Evolutionary conservation across 2,797 vertebrate species (phyloP).

Genomic region (Chelonia mydas): DNA sequence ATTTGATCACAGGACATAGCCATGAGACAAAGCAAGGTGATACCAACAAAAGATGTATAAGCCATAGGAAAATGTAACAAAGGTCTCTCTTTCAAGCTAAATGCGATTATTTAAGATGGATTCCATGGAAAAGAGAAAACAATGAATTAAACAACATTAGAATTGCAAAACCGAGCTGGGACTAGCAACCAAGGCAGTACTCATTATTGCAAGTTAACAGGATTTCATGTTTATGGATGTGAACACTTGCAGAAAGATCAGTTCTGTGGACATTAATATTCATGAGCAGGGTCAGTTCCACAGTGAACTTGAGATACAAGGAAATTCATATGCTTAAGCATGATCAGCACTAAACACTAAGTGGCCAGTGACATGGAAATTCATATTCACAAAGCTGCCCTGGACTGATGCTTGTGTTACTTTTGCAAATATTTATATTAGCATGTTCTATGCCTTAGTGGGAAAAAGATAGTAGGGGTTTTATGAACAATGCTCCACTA

Average conservation of each 20-base stretch:
- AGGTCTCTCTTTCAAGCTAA: neutral
- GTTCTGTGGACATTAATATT: slow-evolving; percentile 67
- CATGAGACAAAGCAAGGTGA: neutral
- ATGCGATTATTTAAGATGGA: neutral
- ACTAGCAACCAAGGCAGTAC: slow-evolving; percentile 20
- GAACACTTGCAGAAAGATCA: slow-evolving; percentile 62
- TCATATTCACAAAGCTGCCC: slow-evolving; percentile 49
- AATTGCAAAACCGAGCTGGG: slow-evolving; percentile 16
- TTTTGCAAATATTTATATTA: slow-evolving; percentile 42
- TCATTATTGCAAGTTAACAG: slow-evolving; percentile 56
- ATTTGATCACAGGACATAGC: neutral
- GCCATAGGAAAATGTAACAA: neutral
- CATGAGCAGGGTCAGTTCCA: slow-evolving; percentile 56
- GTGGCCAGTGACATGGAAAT: slow-evolving; percentile 53
- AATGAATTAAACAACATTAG: slow-evolving; percentile 30
- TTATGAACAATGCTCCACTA: slow-evolving; percentile 17
- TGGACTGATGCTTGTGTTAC: slow-evolving; percentile 9
- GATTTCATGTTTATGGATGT: slow-evolving; percentile 67
- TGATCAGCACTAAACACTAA: slow-evolving; percentile 54
- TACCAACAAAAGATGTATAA: neutral
- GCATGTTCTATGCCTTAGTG: neutral
- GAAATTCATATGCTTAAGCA: slow-evolving; percentile 72
- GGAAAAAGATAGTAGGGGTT: neutral
- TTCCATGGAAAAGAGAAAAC: neutral
- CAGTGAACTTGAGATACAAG: slow-evolving; percentile 24